These are phyloP conservation scores for Coluber constrictor DNA, from an alignment of 2,797 vertebrate species.

Conservation along the genomic window DNA sequence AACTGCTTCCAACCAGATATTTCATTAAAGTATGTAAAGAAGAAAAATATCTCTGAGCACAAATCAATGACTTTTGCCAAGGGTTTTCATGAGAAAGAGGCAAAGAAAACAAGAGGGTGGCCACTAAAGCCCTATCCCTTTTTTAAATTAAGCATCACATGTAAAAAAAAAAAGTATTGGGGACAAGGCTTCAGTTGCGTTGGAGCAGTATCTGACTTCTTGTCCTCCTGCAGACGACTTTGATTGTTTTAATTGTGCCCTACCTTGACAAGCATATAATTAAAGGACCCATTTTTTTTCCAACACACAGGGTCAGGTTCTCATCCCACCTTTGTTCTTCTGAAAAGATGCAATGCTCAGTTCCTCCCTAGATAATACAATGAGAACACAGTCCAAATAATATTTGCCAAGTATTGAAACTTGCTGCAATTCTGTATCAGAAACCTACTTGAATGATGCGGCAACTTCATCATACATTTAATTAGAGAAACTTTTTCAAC, in stretches of 20 bases:
- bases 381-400: background rate
- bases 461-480: background rate
- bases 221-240: background rate
- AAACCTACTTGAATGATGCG: background rate
- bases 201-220: background rate
- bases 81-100: background rate
- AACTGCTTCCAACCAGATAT: background rate
- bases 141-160: background rate
- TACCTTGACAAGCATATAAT: background rate
- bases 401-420: background rate
- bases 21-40: background rate
- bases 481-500: background rate
- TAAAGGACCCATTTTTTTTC: background rate
- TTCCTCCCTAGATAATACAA: background rate
- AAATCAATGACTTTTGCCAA: background rate
- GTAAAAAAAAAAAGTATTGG: background rate
- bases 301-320: background rate
- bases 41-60: background rate
- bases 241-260: background rate
- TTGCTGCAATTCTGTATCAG: background rate
- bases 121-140: background rate
- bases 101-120: background rate
- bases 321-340: background rate
- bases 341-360: background rate
- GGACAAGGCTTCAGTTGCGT: background rate